Base-by-base conservation (phyloP, 2,113 vertebrate genomes). In the Cephalopholis sonnerati region DNA sequence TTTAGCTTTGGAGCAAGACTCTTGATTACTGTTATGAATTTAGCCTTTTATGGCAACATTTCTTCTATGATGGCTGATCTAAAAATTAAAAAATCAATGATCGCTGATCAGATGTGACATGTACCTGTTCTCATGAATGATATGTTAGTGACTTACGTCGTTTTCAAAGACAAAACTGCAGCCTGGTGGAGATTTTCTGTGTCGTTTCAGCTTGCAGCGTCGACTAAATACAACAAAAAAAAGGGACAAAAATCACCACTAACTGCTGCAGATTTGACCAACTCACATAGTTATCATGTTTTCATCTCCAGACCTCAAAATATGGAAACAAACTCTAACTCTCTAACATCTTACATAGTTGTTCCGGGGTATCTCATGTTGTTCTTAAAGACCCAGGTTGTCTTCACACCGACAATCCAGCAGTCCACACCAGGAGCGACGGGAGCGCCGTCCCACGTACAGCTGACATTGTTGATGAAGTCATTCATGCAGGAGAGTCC, bases 401-500 rank as follows among this genome's bases (percentile, higher is more conserved):
- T 22, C 59, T 22, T 83, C 3, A 1, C 12, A 4, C 83, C 79
- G 1, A 15, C 5, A 65, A 95, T 72, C 68, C 22, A 68, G 25
- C 94, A 95, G 76, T 77, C 59, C 1, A 4, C 54, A 7, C 36
- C 63, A 6, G 67, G 48, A 48, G 36, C 71, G 18, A 2, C 0
- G 0, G 12, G 4, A 5, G 79, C 59, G 61, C 79, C 12, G 74
- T 50, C 82, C 92, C 93, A 93, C 0, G 55, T 74, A 18, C 95
- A 95, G 83, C 63, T 94, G 82, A 95, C 58, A 2, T 82, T 93
- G 1, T 20, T 86, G 69, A 93, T 17, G 10, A 80, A 87, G 85
- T 95, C 93, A 25, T 92, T 95, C 2, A 93, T 75, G 29, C 94
- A 93, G 22, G 64, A 59, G 15, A 95, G 87, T 32, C 85, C 93